Evolutionary conservation across 2,888 invertebrate species (phyloP), one percentile per base, ranked within the genome.

Genomic region (Amphipoea oculea): DNA sequence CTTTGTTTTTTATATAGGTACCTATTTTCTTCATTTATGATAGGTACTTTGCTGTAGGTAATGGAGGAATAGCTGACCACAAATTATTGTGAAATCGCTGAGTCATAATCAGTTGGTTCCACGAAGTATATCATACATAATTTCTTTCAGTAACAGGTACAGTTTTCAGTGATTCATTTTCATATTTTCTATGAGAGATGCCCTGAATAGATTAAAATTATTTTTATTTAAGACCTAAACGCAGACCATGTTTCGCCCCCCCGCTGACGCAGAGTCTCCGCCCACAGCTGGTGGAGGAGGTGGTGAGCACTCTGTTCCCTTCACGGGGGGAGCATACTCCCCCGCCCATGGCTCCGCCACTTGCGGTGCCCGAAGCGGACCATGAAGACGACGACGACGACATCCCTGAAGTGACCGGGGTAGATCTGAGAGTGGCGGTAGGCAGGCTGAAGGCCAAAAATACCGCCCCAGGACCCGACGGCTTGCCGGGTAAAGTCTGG

Each of bases 81-180:
- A 65, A 69, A 51, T 78, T 4, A 83, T 40, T 54, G 29, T 83
- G 57, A 45, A 70, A 65, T 84, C 20, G 57, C 65, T 70, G 69
- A 78, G 42, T 83, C 68, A 77, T 40, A 7, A 82, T 62, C 45
- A 54, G 54, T 48, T 71, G 29, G 23, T 80, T 83, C 45, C n/a
- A 54, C 67, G 51, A 82, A 80, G 4, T 29, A 51, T 62, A 4
- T n/a, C 11, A 23, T 42, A 4, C 2, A 57, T 57, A 45, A 66
- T 62, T 81, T 65, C 0, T 60, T 73, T 65, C 57, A 65, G 23
- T 62, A 42, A 29, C n/a, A 65, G 5, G 1, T 54, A 68, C 29
- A 36, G 9, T 69, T 63, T 79, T 79, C 40, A 65, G 14, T 79
- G 17, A 57, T 57, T 82, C n/a, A 36, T 66, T 48, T 80, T 54